These are phyloP conservation scores for Lophotis ruficrista DNA, from an alignment of 2,113 vertebrate genomes.

Conservation along the genomic window DNA sequence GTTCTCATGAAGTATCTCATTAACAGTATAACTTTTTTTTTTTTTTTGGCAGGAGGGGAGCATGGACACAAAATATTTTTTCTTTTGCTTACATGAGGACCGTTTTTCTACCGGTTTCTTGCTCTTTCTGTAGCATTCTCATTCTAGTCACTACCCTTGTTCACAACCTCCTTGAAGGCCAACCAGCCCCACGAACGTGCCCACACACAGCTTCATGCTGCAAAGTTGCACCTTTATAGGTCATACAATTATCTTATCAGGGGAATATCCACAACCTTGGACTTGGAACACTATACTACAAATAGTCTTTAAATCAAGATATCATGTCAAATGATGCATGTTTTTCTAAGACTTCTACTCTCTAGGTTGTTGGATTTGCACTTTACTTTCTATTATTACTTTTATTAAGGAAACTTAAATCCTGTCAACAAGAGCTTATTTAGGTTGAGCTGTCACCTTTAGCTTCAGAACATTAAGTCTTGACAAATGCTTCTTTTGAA, in stretches of 20 bases:
- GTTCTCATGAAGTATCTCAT: background rate
- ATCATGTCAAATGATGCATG: background rate
- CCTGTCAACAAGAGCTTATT: slow-evolving; percentile 48
- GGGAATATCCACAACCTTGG: background rate
- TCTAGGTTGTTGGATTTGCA: background rate
- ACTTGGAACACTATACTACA: background rate
- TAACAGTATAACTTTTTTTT: background rate
- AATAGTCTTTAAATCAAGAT: slow-evolving; percentile 7
- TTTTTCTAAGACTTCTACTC: background rate
- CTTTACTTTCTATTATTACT: slow-evolving; percentile 32
- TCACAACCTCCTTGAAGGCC: background rate
- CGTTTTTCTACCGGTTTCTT: background rate
- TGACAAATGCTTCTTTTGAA: slow-evolving; percentile 68
- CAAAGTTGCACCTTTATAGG: background rate
- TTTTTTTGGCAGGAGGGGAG: accelerated
- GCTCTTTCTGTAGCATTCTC: background rate
- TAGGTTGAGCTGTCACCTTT: slow-evolving; percentile 55
- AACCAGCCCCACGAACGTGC: background rate
- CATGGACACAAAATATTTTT: background rate
- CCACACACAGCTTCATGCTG: background rate
- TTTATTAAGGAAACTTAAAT: slow-evolving; percentile 51
- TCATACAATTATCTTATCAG: background rate
- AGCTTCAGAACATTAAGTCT: slow-evolving; percentile 59
- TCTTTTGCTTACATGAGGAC: background rate
- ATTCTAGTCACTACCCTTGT: background rate